Conservation (phyloP, 2,888 invertebrate genomes). For the Drosophila eohydei region DNA sequence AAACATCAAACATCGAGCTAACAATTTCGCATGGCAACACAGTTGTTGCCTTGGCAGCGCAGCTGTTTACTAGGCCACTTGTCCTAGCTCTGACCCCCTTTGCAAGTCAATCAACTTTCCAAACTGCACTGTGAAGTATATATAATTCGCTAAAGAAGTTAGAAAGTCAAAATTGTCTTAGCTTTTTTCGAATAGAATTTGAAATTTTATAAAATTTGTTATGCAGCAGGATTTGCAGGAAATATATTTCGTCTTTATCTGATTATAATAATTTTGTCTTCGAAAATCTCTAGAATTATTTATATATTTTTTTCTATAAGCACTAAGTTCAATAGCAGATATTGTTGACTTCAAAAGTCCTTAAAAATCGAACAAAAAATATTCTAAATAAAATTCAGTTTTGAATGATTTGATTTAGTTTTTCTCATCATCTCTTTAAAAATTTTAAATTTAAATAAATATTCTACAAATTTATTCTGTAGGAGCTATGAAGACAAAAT, state of each 20-base stretch:
- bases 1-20: conserved; percentile 10
- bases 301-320: neutral
- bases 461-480: no score
- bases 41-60: conserved; percentile 37
- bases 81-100: conserved; percentile 27
- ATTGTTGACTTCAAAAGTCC: no score
- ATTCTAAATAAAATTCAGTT: no score
- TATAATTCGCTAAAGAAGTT: neutral
- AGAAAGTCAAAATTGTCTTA: neutral
- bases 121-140: no score
- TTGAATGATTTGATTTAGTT: no score
- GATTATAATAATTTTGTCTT: neutral
- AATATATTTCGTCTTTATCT: neutral
- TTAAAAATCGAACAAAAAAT: neutral
- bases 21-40: conserved; percentile 33
- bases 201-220: neutral
- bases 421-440: no score
- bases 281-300: neutral
- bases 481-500: neutral
- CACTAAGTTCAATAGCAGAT: no score
- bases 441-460: no score
- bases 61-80: conserved; percentile 27
- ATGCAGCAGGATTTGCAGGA: neutral
- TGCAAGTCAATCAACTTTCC: neutral
- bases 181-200: neutral